Percentiles rank a stretch among this genome's conserved stretches.
Conservation (phyloP, 1,140 invertebrate species). For the Zaprionus ghesquierei region DNA sequence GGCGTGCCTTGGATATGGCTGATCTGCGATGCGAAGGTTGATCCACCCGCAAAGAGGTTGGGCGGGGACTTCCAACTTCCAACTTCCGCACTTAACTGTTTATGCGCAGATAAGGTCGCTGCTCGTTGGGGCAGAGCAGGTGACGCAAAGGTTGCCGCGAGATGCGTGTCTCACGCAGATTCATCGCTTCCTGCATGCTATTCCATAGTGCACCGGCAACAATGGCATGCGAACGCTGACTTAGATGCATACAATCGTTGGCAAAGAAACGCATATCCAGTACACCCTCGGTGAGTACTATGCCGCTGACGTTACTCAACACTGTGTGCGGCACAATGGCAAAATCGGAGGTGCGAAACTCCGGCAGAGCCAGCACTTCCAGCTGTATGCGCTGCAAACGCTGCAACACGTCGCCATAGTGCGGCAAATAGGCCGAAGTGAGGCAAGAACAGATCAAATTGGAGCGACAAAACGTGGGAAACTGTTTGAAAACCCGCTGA, state of each 20-base stretch:
- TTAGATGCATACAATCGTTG: constrained; percentile 88
- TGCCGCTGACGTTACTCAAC: constrained; percentile 72
- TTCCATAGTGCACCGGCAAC: constrained; percentile 83
- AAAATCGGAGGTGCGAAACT: constrained; percentile 82
- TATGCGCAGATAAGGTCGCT: constrained; percentile 21
- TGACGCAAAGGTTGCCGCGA: background rate
- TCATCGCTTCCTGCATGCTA: background rate
- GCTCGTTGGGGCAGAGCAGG: constrained; percentile 2
- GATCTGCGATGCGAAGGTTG: constrained; percentile 21
- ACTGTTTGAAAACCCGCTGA: constrained; percentile 52
- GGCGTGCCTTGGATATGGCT: constrained; percentile 47
- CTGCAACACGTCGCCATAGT: constrained; percentile 47
- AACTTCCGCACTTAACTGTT: background rate
- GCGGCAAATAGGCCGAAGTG: constrained; percentile 80
- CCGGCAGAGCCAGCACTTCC: constrained; percentile 58
- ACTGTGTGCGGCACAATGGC: constrained; percentile 85
- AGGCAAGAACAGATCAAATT: constrained; percentile 78
- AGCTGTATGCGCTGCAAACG: constrained; percentile 58
- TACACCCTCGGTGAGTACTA: constrained; percentile 78
- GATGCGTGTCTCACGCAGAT: background rate
- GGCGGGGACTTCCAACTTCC: constrained; percentile 13
- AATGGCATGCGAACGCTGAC: constrained; percentile 85
- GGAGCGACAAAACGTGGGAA: constrained; percentile 57
- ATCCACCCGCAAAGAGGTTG: background rate
- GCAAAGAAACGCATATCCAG: constrained; percentile 86